These are phyloP conservation scores for Zaprionus gabonicus DNA, from an alignment of 1,140 invertebrate genomes.

Conservation along the genomic window DNA sequence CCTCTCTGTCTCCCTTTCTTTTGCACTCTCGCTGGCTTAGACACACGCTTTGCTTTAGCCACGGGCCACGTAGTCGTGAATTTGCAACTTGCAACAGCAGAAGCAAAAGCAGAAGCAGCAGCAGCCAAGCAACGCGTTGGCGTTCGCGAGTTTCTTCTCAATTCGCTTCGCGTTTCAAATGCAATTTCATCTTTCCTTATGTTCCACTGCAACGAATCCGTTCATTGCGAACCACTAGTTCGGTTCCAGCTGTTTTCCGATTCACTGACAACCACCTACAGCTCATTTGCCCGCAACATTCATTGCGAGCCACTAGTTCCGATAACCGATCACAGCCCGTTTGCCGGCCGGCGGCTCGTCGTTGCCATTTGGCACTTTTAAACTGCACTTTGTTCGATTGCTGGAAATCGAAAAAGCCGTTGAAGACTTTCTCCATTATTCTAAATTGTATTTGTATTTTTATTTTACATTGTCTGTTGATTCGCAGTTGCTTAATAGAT, in stretches of 20 bases:
- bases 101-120: constrained; percentile 1
- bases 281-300: not conserved
- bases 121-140: not conserved
- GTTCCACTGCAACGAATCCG: constrained; percentile 4
- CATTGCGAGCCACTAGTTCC: not conserved
- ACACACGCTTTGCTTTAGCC: not conserved
- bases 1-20: not conserved
- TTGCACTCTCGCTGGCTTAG: not conserved
- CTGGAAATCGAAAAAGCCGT: no score
- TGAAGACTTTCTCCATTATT: no score
- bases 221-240: constrained; percentile 1
- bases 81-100: constrained; percentile 8
- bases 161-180: constrained; percentile 18
- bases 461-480: no score
- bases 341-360: constrained; percentile 1
- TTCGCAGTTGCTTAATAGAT: no score
- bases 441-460: no score
- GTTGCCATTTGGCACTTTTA: not conserved
- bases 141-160: not conserved
- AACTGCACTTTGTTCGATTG: no score
- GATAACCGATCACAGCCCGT: not conserved
- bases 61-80: constrained; percentile 18
- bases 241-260: constrained; percentile 1
- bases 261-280: not conserved
- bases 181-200: constrained; percentile 14